Conservation (phyloP, 2,888 invertebrate species). For the Eledona agricola region DNA sequence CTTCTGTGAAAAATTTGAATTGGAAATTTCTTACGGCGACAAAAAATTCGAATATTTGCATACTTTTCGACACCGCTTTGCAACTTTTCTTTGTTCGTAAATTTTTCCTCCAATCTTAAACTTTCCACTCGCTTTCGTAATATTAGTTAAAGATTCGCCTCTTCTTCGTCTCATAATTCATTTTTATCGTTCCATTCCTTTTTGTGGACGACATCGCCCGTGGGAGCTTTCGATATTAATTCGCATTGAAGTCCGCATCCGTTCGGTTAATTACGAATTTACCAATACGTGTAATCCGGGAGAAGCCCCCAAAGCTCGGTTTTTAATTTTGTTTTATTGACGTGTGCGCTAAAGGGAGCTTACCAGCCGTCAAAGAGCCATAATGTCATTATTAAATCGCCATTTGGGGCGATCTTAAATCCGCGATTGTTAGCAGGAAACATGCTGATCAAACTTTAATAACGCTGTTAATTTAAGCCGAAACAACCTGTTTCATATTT, state of each 20-base stretch:
- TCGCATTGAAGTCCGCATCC: background rate
- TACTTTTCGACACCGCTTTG: constrained; percentile 44
- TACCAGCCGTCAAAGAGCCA: no score
- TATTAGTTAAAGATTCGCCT: constrained; percentile 30
- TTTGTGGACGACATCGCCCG: constrained; percentile 1
- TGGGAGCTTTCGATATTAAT: no score
- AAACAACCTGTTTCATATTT: constrained; percentile 1
- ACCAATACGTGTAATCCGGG: no score
- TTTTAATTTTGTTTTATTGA: no score
- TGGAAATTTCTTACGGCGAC: constrained; percentile 46
- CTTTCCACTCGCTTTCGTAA: constrained; percentile 31
- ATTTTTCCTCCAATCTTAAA: constrained; percentile 39
- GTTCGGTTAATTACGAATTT: constrained; percentile 1
- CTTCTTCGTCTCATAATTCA: constrained; percentile 33
- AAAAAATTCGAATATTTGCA: constrained; percentile 47
- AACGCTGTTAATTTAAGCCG: background rate
- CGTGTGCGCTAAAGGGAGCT: no score
- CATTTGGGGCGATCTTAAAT: no score
- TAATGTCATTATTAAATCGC: no score
- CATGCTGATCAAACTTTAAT: constrained; percentile 3
- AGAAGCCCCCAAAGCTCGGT: no score
- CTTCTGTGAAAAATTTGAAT: constrained; percentile 47
- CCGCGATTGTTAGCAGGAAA: no score
- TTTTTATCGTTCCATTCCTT: constrained; percentile 38
- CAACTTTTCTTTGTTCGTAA: constrained; percentile 39